Percentiles rank a stretch among this genome's conserved stretches.
These are phyloP conservation scores for Enteromius mattozi DNA, from an alignment of 2,797 vertebrate genomes.

Conservation along the genomic window DNA sequence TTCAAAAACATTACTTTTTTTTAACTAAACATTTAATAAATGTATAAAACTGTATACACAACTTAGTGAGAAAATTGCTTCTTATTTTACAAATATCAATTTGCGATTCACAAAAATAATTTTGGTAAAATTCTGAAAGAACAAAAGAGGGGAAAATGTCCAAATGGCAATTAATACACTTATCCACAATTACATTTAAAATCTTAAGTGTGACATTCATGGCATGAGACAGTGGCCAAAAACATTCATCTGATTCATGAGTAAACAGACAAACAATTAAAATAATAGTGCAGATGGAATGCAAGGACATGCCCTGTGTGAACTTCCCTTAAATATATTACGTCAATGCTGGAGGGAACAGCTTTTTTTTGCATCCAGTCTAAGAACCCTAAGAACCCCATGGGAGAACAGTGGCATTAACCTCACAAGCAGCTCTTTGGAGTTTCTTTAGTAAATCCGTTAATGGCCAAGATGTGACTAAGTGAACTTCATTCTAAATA, in stretches of 20 bases:
- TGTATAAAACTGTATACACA: too few species aligned
- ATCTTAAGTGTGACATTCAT: background rate
- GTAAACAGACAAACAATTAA: background rate
- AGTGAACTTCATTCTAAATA: background rate
- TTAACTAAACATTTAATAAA: too few species aligned
- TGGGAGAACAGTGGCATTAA: conserved; percentile 14
- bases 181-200: background rate
- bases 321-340: background rate
- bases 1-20: too few species aligned
- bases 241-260: background rate
- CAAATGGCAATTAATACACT: background rate
- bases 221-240: background rate
- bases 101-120: background rate
- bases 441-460: conserved; percentile 19
- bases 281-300: conserved; percentile 10
- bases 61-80: background rate
- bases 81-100: background rate
- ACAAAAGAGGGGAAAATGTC: conserved; percentile 35
- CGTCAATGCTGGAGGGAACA: conserved; percentile 5
- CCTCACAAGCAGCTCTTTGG: conserved; percentile 9
- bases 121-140: background rate
- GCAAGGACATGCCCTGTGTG: conserved; percentile 4
- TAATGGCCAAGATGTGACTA: conserved; percentile 7
- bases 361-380: background rate
- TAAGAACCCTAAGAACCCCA: background rate